phyloP scores from a whole-genome alignment of 92 coral and sea anemone species.

The Palythoa grandis region DNA sequence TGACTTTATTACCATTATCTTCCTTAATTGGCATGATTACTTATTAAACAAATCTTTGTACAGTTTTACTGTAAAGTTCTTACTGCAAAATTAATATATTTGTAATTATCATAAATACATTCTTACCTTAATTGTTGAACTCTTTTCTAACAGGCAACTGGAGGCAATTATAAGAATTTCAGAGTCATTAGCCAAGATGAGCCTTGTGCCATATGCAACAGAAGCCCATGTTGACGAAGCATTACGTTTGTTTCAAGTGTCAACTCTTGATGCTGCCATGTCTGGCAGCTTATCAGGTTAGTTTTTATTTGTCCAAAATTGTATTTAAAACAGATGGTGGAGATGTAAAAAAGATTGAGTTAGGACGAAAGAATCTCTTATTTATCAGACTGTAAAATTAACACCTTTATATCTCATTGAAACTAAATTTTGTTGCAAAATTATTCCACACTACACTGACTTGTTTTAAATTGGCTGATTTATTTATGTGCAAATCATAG shows the following conservation, averaged over 20 bases:
- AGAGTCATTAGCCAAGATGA: slow-evolving; percentile 96
- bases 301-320: background rate
- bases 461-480: background rate
- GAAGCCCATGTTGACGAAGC: slow-evolving; percentile 98
- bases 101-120: too few species aligned
- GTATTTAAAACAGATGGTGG: background rate
- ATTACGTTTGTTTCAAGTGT: slow-evolving; percentile 92
- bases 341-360: background rate
- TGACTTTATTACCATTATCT: too few species aligned
- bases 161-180: slow-evolving; percentile 97
- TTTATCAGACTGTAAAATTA: background rate
- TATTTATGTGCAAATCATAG: slow-evolving; percentile 19
- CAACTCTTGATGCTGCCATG: slow-evolving; percentile 99
- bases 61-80: too few species aligned
- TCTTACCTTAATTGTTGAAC: background rate
- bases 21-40: too few species aligned
- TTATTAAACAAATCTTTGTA: too few species aligned
- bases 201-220: slow-evolving; percentile 91
- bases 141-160: slow-evolving; percentile 69
- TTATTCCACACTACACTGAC: background rate
- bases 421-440: background rate
- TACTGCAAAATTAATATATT: too few species aligned
- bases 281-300: slow-evolving; percentile 95
- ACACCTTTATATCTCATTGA: background rate
- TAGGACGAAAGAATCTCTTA: background rate